Evolutionary conservation across 2,113 vertebrate species (phyloP).

Genomic region (Dissostichus mawsoni): DNA sequence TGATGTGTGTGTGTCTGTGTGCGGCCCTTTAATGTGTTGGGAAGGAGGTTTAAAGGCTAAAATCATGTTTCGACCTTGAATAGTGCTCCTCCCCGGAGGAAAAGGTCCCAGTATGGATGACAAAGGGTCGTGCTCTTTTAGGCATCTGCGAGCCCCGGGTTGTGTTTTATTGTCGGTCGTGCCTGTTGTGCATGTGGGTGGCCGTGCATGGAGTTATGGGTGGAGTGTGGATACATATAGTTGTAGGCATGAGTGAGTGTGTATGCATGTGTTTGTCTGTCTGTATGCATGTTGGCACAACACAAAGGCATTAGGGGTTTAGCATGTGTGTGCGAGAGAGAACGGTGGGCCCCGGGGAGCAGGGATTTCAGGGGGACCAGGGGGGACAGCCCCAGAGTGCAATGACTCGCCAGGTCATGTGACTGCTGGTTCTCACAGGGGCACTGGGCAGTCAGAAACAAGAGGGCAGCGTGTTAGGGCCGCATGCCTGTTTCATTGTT

Average conservation of each 20-base stretch:
- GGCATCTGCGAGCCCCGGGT: slow-evolving; percentile 52
- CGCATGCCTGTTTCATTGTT: slow-evolving; percentile 77
- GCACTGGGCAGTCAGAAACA: slow-evolving; percentile 65
- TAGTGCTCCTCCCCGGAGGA: slow-evolving; percentile 38
- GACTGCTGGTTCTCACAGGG: slow-evolving; percentile 77
- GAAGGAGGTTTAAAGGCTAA: slow-evolving; percentile 47
- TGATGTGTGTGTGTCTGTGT: slow-evolving; percentile 45
- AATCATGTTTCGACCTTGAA: slow-evolving; percentile 61
- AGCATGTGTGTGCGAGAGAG: slow-evolving; percentile 45
- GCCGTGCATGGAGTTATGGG: slow-evolving; percentile 48
- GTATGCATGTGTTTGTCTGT: slow-evolving; percentile 27
- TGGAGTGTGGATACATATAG: slow-evolving; percentile 30
- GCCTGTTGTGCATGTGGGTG: slow-evolving; percentile 77
- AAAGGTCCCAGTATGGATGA: slow-evolving; percentile 61
- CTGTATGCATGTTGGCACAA: slow-evolving; percentile 59
- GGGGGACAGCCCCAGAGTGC: not conserved
- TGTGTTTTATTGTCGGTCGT: slow-evolving; percentile 70
- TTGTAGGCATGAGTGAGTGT: slow-evolving; percentile 50
- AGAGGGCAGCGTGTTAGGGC: slow-evolving; percentile 73
- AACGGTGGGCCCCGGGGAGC: slow-evolving; percentile 25
- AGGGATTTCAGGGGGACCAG: slow-evolving; percentile 36
- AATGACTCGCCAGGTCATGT: slow-evolving; percentile 66
- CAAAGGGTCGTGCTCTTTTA: slow-evolving; percentile 70
- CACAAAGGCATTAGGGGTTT: slow-evolving; percentile 56
- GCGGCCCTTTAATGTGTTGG: slow-evolving; percentile 57